Evolutionary conservation across 2,797 vertebrate genomes (phyloP), one percentile per base, ranked within the genome.

Genomic region (Linurgus olivaceus): DNA sequence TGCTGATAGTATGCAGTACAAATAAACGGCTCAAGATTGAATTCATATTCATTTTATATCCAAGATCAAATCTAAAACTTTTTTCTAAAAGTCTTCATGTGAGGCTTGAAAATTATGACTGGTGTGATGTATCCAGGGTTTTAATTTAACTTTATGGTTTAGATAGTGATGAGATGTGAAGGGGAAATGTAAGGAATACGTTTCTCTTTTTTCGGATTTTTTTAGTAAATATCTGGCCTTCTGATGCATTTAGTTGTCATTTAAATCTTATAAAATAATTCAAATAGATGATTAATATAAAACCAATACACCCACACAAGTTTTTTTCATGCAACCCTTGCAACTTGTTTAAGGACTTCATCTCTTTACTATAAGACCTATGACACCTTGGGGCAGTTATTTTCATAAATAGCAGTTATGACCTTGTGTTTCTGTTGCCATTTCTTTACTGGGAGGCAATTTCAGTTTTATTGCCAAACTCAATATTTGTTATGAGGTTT

Each of bases 311-410:
- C 5, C 9, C 8, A 35, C 8, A 13, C 1, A 47, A 17, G 18
- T 37, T 31, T 23, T n/a, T 51, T 65, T 40, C 15, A 44, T 44
- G 6, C 6, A 47, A 59, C 4, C 17, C 12, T 59, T 58, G 1
- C 26, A 16, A 33, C 6, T 44, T 66, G 1, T 26, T 79, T 25
- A 66, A 52, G 19, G 37, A 17, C 16, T 86, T 77, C 10, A 29
- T 2, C 3, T 85, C 24, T 50, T 42, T 51, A 5, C 8, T 9
- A 0, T 59, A 31, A n/a, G 4, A 37, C 2, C 61, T 45, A 29
- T 24, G 7, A 24, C 23, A 76, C 1, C 6, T 61, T 70, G n/a
- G 13, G 6, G 3, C 19, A 10, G 7, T 47, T 83, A 16, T 70
- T 92, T 83, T 83, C 37, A 71, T 2, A 74, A 25, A 37, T 29